Base-by-base conservation (phyloP, 2,888 invertebrate species). In the Merodon equestris region DNA sequence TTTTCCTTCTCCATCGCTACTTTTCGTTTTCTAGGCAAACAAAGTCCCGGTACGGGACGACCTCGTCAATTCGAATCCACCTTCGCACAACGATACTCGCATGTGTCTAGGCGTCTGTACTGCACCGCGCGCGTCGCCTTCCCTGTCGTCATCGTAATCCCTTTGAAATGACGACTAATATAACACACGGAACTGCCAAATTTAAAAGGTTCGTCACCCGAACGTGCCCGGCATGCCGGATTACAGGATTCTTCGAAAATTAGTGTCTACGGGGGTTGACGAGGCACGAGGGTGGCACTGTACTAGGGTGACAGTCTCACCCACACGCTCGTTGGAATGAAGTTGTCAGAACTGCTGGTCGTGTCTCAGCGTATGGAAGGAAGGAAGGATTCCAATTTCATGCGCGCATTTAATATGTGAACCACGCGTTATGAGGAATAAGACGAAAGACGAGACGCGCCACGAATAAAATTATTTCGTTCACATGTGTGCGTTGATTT, bases 181-280 rank as follows among this genome's bases (percentile, higher is more conserved):
- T 79, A 79, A 79, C 79, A 79, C 74, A 79, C 79, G 79, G 79
- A 79, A 79, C 79, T 70, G 79, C 79, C 79, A 79, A 79, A 79
- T 79, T 79, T 79, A 79, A 79, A 79, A 79, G 74, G 79, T 79
- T 79, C 79, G 79, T 79, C 79, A 79, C 79, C 70, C 64, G 68
- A 79, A 79, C 79, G 79, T 79, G 79, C 47, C 45, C 45, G 13
- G 79, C 74, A 79, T 79, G 12, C 1, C 38, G 42, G 27, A 79
- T 74, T 48, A 50, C 74, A 42, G 18, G 64, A n/a, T 79, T 79
- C 64, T 73, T 74, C 15, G 67, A 56, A 79, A 79, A 79, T 79
- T 79, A 70, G 73, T 73, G 73, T 47, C 38, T 27, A 12, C 42
- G 40, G 10, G n/a, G n/a, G 60, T 40, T 13, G 44, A 7, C 44